Percentiles rank a stretch among this genome's conserved stretches.
phyloP scores from a whole-genome alignment of 2,888 invertebrate genomes.

The Timandra comae region DNA sequence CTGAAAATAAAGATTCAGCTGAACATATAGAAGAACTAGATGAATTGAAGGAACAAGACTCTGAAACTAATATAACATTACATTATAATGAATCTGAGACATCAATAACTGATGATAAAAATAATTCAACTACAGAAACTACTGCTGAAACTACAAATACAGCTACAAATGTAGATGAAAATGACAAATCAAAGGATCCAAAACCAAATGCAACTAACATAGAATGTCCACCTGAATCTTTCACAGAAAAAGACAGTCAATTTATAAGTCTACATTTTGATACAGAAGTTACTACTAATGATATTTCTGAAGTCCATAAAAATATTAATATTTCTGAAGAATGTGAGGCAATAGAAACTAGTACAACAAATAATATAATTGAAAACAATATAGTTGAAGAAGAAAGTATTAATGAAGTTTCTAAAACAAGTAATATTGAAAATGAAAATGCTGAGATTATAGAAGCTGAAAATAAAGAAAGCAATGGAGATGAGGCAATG shows the following conservation, averaged over 20 bases:
- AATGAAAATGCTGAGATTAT: constrained; percentile 5
- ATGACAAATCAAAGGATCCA: constrained; percentile 1
- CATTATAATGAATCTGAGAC: constrained; percentile 29
- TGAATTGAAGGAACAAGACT: constrained; percentile 21
- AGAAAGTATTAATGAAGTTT: neutral
- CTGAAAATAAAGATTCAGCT: constrained; percentile 7
- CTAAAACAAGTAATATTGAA: constrained; percentile 2
- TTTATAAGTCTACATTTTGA: constrained; percentile 37
- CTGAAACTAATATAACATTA: constrained; percentile 28
- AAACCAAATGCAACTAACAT: neutral
- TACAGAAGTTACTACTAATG: constrained; percentile 27
- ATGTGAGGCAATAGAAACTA: no score
- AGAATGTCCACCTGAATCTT: constrained; percentile 5
- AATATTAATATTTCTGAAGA: constrained; percentile 1
- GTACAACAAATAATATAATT: no score
- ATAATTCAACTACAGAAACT: neutral
- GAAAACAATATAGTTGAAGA: no score
- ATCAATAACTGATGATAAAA: constrained; percentile 10
- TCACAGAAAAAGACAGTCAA: constrained; percentile 33
- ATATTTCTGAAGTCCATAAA: constrained; percentile 9
- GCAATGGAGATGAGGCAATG: constrained; percentile 9
- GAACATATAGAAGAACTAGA: constrained; percentile 4
- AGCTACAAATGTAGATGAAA: neutral
- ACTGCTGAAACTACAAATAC: constrained; percentile 1
- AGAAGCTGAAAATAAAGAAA: constrained; percentile 3